Conservation (phyloP, 2,113 vertebrate genomes). For the Coryphaenoides rupestris region DNA sequence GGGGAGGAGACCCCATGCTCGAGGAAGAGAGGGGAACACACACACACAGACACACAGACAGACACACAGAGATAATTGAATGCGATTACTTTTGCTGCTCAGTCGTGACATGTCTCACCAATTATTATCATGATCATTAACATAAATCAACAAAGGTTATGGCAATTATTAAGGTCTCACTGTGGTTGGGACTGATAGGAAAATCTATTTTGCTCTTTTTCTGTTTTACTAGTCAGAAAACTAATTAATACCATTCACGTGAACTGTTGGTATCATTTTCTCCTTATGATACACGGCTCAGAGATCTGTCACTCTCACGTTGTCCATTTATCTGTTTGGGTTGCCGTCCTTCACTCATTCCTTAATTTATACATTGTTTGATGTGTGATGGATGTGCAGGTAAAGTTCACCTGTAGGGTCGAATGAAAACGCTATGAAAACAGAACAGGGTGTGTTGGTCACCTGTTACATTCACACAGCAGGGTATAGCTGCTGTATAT, state of each 20-base stretch:
- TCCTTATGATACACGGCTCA: too few species aligned
- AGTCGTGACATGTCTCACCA: neutral
- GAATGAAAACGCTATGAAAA: too few species aligned
- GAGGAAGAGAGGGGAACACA: constrained; percentile 29
- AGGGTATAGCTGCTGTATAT: too few species aligned
- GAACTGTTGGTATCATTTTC: neutral
- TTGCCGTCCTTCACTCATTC: neutral
- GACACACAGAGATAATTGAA: neutral
- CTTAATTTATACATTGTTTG: too few species aligned
- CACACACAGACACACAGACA: constrained; percentile 20
- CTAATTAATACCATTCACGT: constrained; percentile 33
- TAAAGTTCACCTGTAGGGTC: too few species aligned
- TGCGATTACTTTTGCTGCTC: neutral
- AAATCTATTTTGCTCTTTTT: too few species aligned
- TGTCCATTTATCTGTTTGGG: neutral
- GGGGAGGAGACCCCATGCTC: too few species aligned
- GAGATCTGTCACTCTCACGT: neutral
- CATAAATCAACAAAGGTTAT: too few species aligned
- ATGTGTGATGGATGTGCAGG: too few species aligned
- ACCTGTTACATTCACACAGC: too few species aligned
- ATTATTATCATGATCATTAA: neutral
- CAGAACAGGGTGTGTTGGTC: too few species aligned
- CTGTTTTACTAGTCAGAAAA: constrained; percentile 1
- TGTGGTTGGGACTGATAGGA: too few species aligned
- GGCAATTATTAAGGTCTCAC: neutral